Evolutionary conservation across 2,113 vertebrate species (phyloP), one percentile per base, ranked within the genome.

Genomic region (Lycocorax pyrrhopterus): DNA sequence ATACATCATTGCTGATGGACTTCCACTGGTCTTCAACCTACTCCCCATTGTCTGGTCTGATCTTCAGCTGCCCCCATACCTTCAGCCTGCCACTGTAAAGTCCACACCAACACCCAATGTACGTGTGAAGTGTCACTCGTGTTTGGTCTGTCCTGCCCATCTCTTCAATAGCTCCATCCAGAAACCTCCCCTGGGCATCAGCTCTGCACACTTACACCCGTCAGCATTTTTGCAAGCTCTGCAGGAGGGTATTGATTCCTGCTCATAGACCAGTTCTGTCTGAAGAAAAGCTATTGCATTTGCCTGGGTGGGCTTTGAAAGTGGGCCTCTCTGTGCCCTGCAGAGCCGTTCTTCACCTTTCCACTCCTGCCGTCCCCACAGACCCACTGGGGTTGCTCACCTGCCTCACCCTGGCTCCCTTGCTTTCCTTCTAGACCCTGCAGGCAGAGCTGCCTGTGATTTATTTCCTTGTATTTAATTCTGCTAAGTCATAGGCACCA

Each of bases 101-200:
- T 25, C n/a, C 43, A 26, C n/a, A 25, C n/a, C 78, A 60, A 25
- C 5, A 15, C 15, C 23, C 33, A 20, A 1, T 0, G 0, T 8
- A 41, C 0, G 0, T 10, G 29, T 46, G 39, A 59, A 80, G 37
- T 2, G 0, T 44, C 53, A 46, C 21, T 69, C 0, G 0, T 1
- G 0, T 66, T 69, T 46, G 18, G 8, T 76, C 49, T 44, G 43
- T 17, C 55, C 63, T 22, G 5, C 32, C 52, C 21, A 6, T 13
- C 59, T 53, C 81, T 68, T 60, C 63, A 37, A 13, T 4, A 72
- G 27, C 76, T 87, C 51, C 41, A 51, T 35, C 33, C 49, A 71
- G 60, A 82, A 75, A 52, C 26, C 56, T 91, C 41, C 53, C 25
- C 84, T 79, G 10, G 0, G 19, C 56, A 62, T 26, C 74, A 76